These are phyloP conservation scores for Xestoiulus laeticollis DNA, from an alignment of 2,888 invertebrate species.

Conservation along the genomic window DNA sequence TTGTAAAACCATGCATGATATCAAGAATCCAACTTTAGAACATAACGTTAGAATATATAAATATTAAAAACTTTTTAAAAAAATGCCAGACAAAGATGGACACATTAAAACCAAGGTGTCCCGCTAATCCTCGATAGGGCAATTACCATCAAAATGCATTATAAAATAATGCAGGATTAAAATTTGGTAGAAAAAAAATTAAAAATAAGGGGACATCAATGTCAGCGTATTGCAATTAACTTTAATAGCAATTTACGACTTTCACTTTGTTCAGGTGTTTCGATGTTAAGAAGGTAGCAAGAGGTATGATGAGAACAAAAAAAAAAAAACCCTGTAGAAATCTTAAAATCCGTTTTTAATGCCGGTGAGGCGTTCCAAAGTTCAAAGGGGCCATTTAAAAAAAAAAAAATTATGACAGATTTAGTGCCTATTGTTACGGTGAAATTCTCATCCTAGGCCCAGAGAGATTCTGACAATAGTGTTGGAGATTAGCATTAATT, in stretches of 20 bases:
- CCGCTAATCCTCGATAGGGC: background rate
- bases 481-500: conserved; percentile 43
- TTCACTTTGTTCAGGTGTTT: background rate
- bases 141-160: background rate
- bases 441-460: background rate
- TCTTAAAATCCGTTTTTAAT: background rate
- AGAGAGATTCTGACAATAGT: conserved; percentile 20
- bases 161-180: background rate
- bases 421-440: conserved; percentile 43
- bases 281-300: background rate
- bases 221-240: conserved; percentile 39
- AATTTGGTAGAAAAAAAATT: background rate
- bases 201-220: background rate
- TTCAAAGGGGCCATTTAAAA: background rate
- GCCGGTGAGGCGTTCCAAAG: background rate
- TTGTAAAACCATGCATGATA: too few species aligned
- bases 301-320: background rate
- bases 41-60: too few species aligned
- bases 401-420: background rate
- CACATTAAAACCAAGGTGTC: background rate
- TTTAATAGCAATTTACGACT: conserved; percentile 38
- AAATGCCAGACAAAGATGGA: background rate
- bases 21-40: too few species aligned
- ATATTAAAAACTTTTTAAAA: too few species aligned
- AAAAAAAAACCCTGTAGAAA: background rate